Conservation (phyloP, 2,888 invertebrate species). For the Seladonia tumulorum region DNA sequence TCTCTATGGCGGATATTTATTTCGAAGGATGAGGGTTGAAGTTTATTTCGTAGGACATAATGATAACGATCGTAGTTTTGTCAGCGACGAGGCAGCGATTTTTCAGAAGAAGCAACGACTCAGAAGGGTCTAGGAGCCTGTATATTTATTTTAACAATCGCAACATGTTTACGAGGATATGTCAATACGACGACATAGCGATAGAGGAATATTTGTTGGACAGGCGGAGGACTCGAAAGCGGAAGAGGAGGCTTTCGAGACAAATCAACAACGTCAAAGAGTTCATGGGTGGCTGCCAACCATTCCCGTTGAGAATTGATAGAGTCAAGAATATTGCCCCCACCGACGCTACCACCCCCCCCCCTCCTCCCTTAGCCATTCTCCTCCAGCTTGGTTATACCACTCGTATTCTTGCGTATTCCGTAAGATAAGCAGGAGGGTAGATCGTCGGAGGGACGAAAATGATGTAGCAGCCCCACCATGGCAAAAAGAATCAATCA, state of each 20-base stretch:
- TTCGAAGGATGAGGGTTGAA: background rate
- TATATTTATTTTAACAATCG: slow-evolving; percentile 5
- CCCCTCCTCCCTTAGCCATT: slow-evolving; percentile 35
- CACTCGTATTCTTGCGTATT: slow-evolving; percentile 66
- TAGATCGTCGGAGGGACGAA: slow-evolving; percentile 61
- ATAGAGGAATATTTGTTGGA: slow-evolving; percentile 25
- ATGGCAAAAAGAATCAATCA: slow-evolving; percentile 80
- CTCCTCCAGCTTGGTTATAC: slow-evolving; percentile 47
- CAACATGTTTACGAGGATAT: slow-evolving; percentile 1
- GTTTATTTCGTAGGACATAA: background rate
- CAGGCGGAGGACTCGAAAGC: slow-evolving; percentile 10
- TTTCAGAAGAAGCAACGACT: background rate
- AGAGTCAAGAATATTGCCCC: slow-evolving; percentile 77
- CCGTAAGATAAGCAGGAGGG: slow-evolving; percentile 63
- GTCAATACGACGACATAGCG: background rate
- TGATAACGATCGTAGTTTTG: background rate
- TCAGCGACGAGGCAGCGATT: background rate
- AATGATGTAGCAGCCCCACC: slow-evolving; percentile 70
- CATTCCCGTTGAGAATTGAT: slow-evolving; percentile 76
- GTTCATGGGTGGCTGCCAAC: slow-evolving; percentile 63
- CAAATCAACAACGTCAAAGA: slow-evolving; percentile 67
- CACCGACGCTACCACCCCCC: slow-evolving; percentile 36
- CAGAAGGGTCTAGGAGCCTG: background rate
- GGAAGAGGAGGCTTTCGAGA: slow-evolving; percentile 47
- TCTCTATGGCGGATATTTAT: no score